phyloP scores from a whole-genome alignment of 2,888 invertebrate species.

The Allygus modestus region DNA sequence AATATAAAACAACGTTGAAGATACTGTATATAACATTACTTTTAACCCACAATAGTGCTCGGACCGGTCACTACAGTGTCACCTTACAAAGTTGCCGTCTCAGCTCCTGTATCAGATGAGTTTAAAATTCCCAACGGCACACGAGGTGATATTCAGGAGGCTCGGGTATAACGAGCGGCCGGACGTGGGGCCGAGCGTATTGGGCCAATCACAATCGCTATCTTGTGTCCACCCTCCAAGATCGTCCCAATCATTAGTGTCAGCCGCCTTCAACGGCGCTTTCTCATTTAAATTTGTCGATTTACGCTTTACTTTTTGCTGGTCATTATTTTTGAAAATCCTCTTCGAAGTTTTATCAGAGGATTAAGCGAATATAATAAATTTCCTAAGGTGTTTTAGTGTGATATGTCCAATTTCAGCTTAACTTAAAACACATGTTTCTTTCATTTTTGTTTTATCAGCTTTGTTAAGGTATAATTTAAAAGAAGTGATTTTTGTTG shows the following conservation, averaged over 20 bases:
- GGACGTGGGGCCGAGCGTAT: slow-evolving; percentile 43
- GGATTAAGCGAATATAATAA: too few relatives aligned
- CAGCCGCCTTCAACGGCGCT: neutral
- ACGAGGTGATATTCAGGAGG: slow-evolving; percentile 1
- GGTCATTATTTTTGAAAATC: neutral
- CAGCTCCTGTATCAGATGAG: neutral
- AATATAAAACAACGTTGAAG: too few relatives aligned
- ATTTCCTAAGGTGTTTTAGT: too few relatives aligned
- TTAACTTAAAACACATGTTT: too few relatives aligned
- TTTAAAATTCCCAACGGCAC: neutral
- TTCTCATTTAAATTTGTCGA: slow-evolving; percentile 23
- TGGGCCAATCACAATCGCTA: slow-evolving; percentile 46
- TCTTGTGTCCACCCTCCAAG: slow-evolving; percentile 47
- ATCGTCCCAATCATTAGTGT: slow-evolving; percentile 14
- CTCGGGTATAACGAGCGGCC: neutral
- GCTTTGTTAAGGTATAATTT: too few relatives aligned
- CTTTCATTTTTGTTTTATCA: too few relatives aligned
- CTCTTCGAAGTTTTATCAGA: neutral
- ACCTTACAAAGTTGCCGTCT: neutral
- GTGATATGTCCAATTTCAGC: too few relatives aligned
- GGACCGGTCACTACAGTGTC: too few relatives aligned
- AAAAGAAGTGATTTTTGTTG: too few relatives aligned
- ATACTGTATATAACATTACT: too few relatives aligned
- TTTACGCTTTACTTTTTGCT: neutral
- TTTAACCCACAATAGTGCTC: too few relatives aligned